Evolutionary conservation across 2,113 vertebrate genomes (phyloP), one percentile per base, ranked within the genome.

Genomic region (Microtus pennsylvanicus): DNA sequence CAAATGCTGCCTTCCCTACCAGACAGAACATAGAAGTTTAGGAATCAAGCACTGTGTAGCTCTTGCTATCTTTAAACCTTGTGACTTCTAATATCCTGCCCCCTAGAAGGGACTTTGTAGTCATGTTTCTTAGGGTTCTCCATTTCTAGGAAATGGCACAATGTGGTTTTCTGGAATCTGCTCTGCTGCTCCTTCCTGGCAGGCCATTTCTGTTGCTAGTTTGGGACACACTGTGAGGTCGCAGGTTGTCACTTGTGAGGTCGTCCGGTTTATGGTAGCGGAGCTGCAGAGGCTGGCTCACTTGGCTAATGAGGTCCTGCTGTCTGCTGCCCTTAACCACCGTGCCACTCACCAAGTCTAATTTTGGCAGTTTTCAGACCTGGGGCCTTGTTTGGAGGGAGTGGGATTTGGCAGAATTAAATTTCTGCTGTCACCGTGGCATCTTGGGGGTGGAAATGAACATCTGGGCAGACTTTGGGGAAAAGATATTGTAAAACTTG

Each of bases 361-460:
- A 80, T 94, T 93, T 76, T 92, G 70, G 87, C 1, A 0, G 33
- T 65, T 86, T 90, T 78, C 61, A 94, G 86, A 87, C 33, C 47
- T 17, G 3, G 10, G 67, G 47, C 58, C 52, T 24, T 94, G 76
- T 80, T 80, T 61, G 24, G 35, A 82, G 65, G 30, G 65, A 78
- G 38, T 35, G 10, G 12, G 50, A 38, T 28, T 47, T 91, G 89
- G 88, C 81, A 82, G 86, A 42, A 75, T 94, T 72, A 87, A 87
- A 93, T 94, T 94, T 97, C 92, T 92, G 87, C 80, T 96, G 94
- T 95, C 92, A 93, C 74, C 5, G 21, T 47, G 75, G 72, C 47
- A 28, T 92, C 81, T 90, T 92, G 70, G 80, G 76, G 72, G 16
- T 88, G 87, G 80, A 96, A 94, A 87, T 38, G 55, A 92, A 91